These are phyloP conservation scores for Heterodera carotae DNA, from an alignment of 1,140 invertebrate species.

Conservation along the genomic window DNA sequence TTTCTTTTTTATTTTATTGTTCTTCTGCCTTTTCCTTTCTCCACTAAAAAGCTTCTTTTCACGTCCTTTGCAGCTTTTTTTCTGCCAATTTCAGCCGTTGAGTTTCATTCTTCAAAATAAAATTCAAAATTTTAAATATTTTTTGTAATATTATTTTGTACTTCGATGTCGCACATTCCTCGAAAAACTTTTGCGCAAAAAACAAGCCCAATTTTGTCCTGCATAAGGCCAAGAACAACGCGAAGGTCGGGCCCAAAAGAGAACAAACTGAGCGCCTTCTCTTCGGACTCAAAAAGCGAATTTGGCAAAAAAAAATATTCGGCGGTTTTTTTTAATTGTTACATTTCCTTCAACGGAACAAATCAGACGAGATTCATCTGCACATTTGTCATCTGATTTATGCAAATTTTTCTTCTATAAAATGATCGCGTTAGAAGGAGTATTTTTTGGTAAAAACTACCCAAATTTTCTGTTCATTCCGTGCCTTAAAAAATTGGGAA, in stretches of 20 bases:
- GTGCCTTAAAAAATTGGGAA: constrained; percentile 12
- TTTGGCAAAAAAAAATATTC: background rate
- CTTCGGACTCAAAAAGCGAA: constrained; percentile 26
- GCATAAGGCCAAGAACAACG: constrained; percentile 43
- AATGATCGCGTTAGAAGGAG: background rate
- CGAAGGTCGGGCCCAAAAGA: constrained; percentile 40
- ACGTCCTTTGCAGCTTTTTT: background rate
- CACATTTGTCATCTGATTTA: background rate
- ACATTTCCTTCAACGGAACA: constrained; percentile 21
- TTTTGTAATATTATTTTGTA: background rate
- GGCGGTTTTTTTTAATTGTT: constrained; percentile 11
- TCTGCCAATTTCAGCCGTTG: background rate
- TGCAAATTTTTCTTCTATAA: background rate
- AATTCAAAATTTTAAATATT: background rate
- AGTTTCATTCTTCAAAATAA: background rate
- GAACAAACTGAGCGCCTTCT: constrained; percentile 8
- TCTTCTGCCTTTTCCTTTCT: too few relatives aligned
- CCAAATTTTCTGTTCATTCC: constrained; percentile 25
- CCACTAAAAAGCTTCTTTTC: too few relatives aligned
- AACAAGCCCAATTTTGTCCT: constrained; percentile 48
- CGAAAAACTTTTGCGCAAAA: constrained; percentile 51
- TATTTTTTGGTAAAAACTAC: background rate
- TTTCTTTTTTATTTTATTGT: too few relatives aligned
- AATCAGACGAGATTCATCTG: background rate
- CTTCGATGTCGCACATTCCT: constrained; percentile 50